These are phyloP conservation scores for Zeugodacus cucurbitae DNA, from an alignment of 1,140 invertebrate genomes.

Conservation along the genomic window DNA sequence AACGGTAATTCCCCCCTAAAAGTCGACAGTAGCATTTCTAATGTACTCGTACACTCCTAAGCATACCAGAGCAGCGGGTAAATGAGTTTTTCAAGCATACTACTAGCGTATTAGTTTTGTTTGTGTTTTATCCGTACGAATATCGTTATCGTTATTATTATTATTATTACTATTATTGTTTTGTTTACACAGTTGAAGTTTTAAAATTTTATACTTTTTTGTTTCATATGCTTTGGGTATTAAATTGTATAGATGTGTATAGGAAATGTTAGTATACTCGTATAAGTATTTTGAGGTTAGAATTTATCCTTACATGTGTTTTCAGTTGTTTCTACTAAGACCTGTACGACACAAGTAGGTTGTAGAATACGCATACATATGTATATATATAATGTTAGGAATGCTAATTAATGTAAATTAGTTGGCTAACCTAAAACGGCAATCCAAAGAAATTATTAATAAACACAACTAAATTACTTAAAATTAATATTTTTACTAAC, in stretches of 20 bases:
- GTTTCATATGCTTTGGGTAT: not conserved
- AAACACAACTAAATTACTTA: too few relatives aligned
- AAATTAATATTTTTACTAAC: too few relatives aligned
- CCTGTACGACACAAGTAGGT: not conserved
- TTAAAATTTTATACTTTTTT: not conserved
- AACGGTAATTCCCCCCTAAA: conserved; percentile 54
- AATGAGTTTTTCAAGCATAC: conserved; percentile 27
- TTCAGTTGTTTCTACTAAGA: not conserved
- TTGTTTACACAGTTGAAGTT: not conserved
- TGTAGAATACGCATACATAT: not conserved
- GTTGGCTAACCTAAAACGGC: not conserved
- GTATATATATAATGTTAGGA: not conserved
- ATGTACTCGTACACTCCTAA: conserved; percentile 39
- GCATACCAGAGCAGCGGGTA: conserved; percentile 35
- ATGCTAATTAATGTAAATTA: not conserved
- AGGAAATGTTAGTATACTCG: not conserved
- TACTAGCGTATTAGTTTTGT: not conserved
- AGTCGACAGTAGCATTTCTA: conserved; percentile 36
- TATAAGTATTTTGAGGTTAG: not conserved
- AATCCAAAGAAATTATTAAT: too few relatives aligned
- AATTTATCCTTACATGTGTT: not conserved
- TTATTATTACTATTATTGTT: not conserved
- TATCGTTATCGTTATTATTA: too few relatives aligned
- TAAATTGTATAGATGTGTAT: not conserved
- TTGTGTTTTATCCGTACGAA: not conserved